Evolutionary conservation across 2,113 vertebrate species (phyloP).

Genomic region (Narcine bancroftii): DNA sequence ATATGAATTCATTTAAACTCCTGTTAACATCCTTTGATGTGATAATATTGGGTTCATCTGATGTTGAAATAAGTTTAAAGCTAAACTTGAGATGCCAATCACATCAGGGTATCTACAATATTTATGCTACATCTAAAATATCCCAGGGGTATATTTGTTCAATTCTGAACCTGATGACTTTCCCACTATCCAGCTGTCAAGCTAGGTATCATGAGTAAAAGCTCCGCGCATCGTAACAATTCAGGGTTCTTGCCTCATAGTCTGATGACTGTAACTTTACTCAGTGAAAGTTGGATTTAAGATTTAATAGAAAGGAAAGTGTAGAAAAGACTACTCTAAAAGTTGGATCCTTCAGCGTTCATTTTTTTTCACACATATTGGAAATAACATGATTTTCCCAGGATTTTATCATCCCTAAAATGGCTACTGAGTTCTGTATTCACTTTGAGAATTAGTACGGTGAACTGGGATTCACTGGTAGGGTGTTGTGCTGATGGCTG

Average conservation of each 20-base stretch:
- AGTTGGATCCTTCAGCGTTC: not conserved
- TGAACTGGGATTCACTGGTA: too few species aligned
- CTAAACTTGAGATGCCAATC: not conserved
- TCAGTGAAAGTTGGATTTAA: not conserved
- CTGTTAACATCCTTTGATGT: conserved; percentile 8
- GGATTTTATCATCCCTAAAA: too few species aligned
- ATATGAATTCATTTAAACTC: not conserved
- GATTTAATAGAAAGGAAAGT: not conserved
- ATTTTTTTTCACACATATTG: too few species aligned
- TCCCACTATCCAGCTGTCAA: not conserved
- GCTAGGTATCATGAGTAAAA: too few species aligned
- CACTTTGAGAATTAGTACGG: too few species aligned
- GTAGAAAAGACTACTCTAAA: not conserved
- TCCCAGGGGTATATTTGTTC: not conserved
- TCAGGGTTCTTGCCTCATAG: not conserved
- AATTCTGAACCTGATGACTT: not conserved
- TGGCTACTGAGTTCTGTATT: too few species aligned
- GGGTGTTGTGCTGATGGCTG: too few species aligned
- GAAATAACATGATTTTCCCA: too few species aligned
- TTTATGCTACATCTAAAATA: not conserved
- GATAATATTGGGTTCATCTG: conserved; percentile 10
- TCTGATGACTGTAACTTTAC: not conserved
- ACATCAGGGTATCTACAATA: not conserved
- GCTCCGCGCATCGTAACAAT: not conserved
- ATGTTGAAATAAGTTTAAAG: conserved; percentile 6